phyloP scores from a whole-genome alignment of 2,888 invertebrate genomes.

The Creontiades dilutus region DNA sequence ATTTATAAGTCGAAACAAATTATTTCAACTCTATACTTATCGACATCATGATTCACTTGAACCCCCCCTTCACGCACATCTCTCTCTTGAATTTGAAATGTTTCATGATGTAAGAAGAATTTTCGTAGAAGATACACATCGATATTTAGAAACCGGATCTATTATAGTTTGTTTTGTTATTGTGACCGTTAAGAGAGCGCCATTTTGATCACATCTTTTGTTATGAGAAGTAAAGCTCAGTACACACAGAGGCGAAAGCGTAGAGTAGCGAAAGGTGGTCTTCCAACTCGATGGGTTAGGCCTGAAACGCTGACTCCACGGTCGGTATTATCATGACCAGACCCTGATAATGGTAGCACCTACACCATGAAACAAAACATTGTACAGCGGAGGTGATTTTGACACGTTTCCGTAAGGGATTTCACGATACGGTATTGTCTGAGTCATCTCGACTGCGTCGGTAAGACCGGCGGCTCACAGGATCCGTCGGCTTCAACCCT shows the following conservation, averaged over 20 bases:
- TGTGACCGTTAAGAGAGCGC: too few species aligned
- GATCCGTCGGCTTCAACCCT: constrained; percentile 26
- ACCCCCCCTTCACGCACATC: too few species aligned
- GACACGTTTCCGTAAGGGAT: constrained; percentile 12
- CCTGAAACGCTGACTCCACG: not conserved
- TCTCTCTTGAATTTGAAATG: too few species aligned
- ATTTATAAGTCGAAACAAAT: too few species aligned
- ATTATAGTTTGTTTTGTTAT: too few species aligned
- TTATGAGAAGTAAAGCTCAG: too few species aligned
- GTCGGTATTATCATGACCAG: not conserved
- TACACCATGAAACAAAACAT: not conserved
- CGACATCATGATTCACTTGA: too few species aligned
- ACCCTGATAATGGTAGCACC: constrained; percentile 5
- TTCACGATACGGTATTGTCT: constrained; percentile 30
- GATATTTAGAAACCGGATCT: too few species aligned
- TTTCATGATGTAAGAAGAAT: too few species aligned
- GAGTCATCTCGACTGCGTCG: not conserved
- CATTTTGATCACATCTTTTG: too few species aligned
- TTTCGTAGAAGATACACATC: too few species aligned
- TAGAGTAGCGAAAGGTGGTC: not conserved
- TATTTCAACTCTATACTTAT: too few species aligned
- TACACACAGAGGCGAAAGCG: not conserved
- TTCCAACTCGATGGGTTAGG: not conserved
- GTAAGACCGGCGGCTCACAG: not conserved
- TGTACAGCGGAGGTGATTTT: not conserved